Conservation (phyloP, 1,140 invertebrate species). For the Elymnias hypermnestra region DNA sequence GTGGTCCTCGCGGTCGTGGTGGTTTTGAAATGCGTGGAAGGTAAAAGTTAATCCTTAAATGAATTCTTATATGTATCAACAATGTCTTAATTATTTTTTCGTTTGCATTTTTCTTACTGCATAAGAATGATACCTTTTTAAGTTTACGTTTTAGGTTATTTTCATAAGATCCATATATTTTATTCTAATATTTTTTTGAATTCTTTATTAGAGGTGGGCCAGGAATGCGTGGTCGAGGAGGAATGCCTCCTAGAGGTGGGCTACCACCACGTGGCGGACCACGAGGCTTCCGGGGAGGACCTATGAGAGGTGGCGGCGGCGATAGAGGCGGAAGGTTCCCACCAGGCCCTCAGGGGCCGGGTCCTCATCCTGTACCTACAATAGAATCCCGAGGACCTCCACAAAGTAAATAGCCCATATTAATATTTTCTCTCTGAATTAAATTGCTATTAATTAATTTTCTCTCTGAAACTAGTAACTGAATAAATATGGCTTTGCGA, state of each 20-base stretch:
- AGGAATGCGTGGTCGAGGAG: slow-evolving; percentile 53
- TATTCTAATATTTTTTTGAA: background rate
- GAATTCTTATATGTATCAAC: too few species aligned
- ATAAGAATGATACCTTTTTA: background rate
- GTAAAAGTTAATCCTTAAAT: slow-evolving; percentile 26
- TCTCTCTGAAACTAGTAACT: too few species aligned
- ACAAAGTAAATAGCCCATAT: slow-evolving; percentile 52
- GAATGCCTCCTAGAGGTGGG: background rate
- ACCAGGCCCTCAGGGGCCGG: slow-evolving; percentile 63
- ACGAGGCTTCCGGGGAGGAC: slow-evolving; percentile 43
- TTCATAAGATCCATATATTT: background rate
- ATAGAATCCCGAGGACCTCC: slow-evolving; percentile 65
- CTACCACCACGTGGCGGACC: slow-evolving; percentile 47
- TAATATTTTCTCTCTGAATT: too few species aligned
- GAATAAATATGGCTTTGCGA: too few species aligned
- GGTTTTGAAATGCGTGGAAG: slow-evolving; percentile 66
- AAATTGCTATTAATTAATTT: too few species aligned
- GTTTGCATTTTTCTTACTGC: too few species aligned
- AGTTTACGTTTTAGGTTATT: background rate
- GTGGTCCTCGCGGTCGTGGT: slow-evolving; percentile 53
- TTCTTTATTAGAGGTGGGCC: slow-evolving; percentile 34
- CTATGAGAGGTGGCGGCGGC: slow-evolving; percentile 58
- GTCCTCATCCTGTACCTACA: slow-evolving; percentile 70
- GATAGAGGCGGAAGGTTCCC: slow-evolving; percentile 55
- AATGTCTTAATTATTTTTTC: too few species aligned